Evolutionary conservation across 2,888 invertebrate genomes (phyloP), one percentile per base, ranked within the genome.

Genomic region (Antheraea yamamai): DNA sequence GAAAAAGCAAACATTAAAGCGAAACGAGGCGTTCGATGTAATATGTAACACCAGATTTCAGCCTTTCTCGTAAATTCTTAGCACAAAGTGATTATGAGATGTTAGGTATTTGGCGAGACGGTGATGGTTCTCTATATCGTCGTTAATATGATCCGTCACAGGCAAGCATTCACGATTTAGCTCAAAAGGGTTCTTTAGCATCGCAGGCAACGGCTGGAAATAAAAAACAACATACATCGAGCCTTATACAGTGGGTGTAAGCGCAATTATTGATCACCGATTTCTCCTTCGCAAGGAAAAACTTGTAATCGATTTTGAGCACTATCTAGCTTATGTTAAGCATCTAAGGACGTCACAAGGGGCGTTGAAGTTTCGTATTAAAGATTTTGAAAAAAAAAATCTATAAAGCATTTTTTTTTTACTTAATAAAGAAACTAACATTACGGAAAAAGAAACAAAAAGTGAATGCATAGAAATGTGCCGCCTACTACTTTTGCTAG

Each of bases 171-270:
- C 94, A 94, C 94, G 93, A 91, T 94, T 93, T 95, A 95, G 94
- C 94, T 94, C 94, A 95, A 94, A 95, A 94, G 92, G 94, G 92
- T 91, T 94, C 91, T 93, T 92, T 94, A 94, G 94, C 94, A 94
- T 94, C 93, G 93, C 95, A 94, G 95, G 94, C 95, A 94, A 93
- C 93, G 91, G 94, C 95, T 95, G 95, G 93, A 94, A 95, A 95
- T 95, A 95, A 95, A 92, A 94, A 95, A 95, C 94, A 95, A 94
- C 94, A 95, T 93, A 95, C 92, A 94, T 93, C 94, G 94, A 93
- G 94, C 94, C 94, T 94, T 93, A 93, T 93, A 93, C 91, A 92
- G 87, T 90, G 90, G 87, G 83, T 87, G 85, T 83, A 91, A 90
- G 92, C 92, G 91, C 88, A 87, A 23, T 82, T 83, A 84, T 81